A percentile compares a stretch with the other conserved stretches of the same genome.
Evolutionary conservation across 2,888 invertebrate genomes (phyloP).

Genomic region (Eucera pruinosa): DNA sequence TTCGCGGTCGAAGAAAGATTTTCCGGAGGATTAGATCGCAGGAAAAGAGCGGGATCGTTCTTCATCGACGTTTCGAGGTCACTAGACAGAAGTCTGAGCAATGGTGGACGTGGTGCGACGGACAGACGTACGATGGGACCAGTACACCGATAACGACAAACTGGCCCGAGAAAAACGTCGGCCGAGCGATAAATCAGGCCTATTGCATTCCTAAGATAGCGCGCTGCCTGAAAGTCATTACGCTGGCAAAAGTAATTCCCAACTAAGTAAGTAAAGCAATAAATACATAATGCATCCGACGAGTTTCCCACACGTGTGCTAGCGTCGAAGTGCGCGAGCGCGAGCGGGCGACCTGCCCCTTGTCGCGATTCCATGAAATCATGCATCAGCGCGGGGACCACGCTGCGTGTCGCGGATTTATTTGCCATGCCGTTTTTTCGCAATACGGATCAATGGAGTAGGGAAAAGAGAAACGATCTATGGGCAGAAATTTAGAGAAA

Average conservation of each 20-base stretch:
- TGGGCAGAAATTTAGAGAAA: neutral
- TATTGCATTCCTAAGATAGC: constrained; percentile 76
- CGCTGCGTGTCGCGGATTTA: constrained; percentile 73
- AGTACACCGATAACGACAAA: constrained; percentile 69
- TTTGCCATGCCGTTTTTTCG: constrained; percentile 60
- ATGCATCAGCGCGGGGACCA: constrained; percentile 73
- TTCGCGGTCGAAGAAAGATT: neutral
- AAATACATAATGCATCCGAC: constrained; percentile 82
- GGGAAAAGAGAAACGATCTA: neutral
- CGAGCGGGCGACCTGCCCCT: constrained; percentile 43
- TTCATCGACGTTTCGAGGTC: constrained; percentile 61
- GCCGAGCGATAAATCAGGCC: constrained; percentile 74
- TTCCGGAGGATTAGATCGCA: neutral
- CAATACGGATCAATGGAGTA: constrained; percentile 5
- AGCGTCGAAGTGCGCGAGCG: constrained; percentile 12
- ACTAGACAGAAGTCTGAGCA: constrained; percentile 18
- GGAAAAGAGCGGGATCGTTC: constrained; percentile 13
- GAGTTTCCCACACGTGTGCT: constrained; percentile 78
- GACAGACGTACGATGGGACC: constrained; percentile 40
- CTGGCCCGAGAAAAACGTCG: constrained; percentile 68
- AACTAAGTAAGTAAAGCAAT: constrained; percentile 82
- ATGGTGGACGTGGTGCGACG: constrained; percentile 2
- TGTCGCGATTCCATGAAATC: constrained; percentile 78
- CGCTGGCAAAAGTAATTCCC: constrained; percentile 80
- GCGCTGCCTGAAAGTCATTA: constrained; percentile 78